Base-by-base conservation (phyloP, 2,113 vertebrate species). In the Cyphomyrus discorhynchus region DNA sequence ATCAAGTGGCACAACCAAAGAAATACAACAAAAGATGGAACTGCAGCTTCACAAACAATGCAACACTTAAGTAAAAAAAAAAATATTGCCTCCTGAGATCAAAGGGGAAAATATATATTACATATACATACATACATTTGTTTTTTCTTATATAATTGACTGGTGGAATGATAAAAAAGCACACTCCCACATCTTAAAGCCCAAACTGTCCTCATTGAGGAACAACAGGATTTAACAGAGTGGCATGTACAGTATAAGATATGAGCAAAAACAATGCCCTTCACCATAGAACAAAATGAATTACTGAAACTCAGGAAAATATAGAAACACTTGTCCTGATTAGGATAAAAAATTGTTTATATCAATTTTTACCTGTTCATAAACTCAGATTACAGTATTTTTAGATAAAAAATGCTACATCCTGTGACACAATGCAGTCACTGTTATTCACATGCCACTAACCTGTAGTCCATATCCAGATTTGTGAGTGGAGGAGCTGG, bases 381-480 rank as follows among this genome's bases (percentile, higher is more conserved):
- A 53, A 53, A 53, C 52, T 53, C 52, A 70, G 66, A 70, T 31
- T 70, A 70, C 11, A 31, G 27, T 70, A 13, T 31, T 70, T 27
- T 70, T 31, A 13, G 11, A 31, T 27, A 70, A 70, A 31, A 70
- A 70, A 74, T 74, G 66, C 11, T 5, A 74, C 11, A 74, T 35
- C 11, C n/a, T 35, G n/a, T 35, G 66, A 74, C 10, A 70, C 35
- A 27, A 82, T 42, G 35, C 13, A 45, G 42, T 47, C 39, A 80
- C 0, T 80, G 74, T 19, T 39, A 15, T 19, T 77, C 31, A 80
- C 35, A 42, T 42, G 74, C 15, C 11, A 80, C 74, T 80, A 80
- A 99, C 98, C 94, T 96, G 98, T 0, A 99, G 95, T 2, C 98
- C 98, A 19, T 97, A 99, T 27, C 96, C 96, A 0, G 96, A 91